Evolutionary conservation across 2,113 vertebrate species (phyloP).

Genomic region (Seriola dumerili): DNA sequence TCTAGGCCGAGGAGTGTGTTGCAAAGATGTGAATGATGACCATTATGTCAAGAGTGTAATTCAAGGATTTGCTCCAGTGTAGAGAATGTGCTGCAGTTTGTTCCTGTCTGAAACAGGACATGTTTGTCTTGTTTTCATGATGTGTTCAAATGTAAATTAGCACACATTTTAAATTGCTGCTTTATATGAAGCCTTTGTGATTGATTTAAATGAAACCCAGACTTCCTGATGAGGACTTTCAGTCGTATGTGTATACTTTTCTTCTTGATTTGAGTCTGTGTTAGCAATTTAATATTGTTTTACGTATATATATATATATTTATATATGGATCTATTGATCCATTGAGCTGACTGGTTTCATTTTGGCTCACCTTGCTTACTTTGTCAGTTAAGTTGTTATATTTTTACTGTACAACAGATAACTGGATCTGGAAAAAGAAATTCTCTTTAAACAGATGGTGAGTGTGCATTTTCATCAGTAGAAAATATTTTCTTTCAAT

Average conservation of each 20-base stretch:
- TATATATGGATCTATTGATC: not conserved
- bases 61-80: slow-evolving; percentile 61
- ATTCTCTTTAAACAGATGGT: not conserved
- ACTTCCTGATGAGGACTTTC: not conserved
- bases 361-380: not conserved
- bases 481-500: slow-evolving; percentile 4
- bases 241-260: not conserved
- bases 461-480: not conserved
- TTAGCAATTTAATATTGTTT: slow-evolving; percentile 5
- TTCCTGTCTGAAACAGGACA: slow-evolving; percentile 15
- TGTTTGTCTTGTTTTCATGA: not conserved
- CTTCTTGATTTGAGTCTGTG: not conserved
- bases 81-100: slow-evolving; percentile 36
- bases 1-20: slow-evolving; percentile 73
- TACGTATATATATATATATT: not conserved
- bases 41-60: slow-evolving; percentile 54
- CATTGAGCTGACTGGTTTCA: not conserved
- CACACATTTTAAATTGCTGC: not conserved
- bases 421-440: not conserved
- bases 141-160: slow-evolving; percentile 8
- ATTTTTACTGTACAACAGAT: not conserved
- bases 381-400: not conserved
- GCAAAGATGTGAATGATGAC: slow-evolving; percentile 72
- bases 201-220: not conserved
- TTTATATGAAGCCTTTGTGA: slow-evolving; percentile 20